Evolutionary conservation across 1,140 invertebrate genomes (phyloP).

Genomic region (Ips typographus): DNA sequence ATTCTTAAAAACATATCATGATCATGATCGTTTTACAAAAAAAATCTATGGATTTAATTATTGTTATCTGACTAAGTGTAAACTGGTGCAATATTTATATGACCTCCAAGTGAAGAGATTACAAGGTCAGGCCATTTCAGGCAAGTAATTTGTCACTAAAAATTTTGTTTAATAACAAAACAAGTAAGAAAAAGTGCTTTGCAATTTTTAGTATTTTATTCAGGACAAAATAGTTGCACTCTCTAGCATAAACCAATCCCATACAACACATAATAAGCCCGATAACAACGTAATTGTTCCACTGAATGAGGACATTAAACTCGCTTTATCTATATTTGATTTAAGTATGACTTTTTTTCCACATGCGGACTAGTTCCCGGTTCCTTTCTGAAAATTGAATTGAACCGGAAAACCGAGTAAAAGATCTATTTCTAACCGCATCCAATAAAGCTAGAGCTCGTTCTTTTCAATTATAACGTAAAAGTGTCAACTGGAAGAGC

Average conservation of each 20-base stretch:
- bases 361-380: too few species aligned
- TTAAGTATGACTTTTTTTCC: background rate
- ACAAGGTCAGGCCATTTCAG: too few species aligned
- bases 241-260: too few species aligned
- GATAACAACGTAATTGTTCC: slow-evolving; percentile 7
- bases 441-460: background rate
- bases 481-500: slow-evolving; percentile 16
- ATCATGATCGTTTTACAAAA: too few species aligned
- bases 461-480: slow-evolving; percentile 20
- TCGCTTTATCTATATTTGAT: background rate
- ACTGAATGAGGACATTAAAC: slow-evolving; percentile 6
- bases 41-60: too few species aligned
- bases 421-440: background rate
- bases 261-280: background rate
- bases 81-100: too few species aligned
- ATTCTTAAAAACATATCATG: too few species aligned
- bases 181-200: background rate
- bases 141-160: too few species aligned
- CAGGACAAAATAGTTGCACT: too few species aligned
- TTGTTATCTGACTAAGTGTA: too few species aligned
- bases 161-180: too few species aligned
- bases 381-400: background rate
- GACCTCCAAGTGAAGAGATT: too few species aligned
- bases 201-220: background rate
- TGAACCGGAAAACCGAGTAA: background rate